phyloP scores from a whole-genome alignment of 2,113 vertebrate genomes.

The Atlantisia rogersi region DNA sequence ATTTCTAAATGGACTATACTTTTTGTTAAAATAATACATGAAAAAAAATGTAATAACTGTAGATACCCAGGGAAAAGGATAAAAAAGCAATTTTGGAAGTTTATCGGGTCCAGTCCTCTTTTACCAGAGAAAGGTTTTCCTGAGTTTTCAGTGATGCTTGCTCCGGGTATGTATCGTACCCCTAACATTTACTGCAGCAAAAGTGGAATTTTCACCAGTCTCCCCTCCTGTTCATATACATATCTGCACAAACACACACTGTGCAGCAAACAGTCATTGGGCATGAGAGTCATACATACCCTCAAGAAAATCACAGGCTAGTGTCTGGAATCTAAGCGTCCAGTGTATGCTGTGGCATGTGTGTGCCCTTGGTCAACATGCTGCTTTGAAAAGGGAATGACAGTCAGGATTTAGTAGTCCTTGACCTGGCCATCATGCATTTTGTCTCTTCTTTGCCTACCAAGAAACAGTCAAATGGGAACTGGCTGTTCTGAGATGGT shows the following conservation, averaged over 20 bases:
- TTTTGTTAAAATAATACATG: neutral
- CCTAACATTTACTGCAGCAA: neutral
- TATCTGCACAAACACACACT: neutral
- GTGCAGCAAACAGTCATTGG: neutral
- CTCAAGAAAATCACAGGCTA: neutral
- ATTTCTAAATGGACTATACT: neutral
- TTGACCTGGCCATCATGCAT: neutral
- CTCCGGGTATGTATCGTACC: neutral
- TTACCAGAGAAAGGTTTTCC: neutral
- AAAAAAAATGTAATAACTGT: neutral
- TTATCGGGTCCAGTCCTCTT: accelerated
- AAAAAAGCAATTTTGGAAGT: neutral
- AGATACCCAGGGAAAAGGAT: neutral
- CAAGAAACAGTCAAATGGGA: neutral
- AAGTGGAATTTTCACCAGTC: neutral
- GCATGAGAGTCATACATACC: neutral
- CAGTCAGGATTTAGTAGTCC: neutral
- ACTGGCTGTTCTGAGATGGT: neutral
- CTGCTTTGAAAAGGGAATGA: neutral
- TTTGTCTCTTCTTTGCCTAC: neutral
- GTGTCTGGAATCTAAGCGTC: neutral
- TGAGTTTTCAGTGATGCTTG: neutral
- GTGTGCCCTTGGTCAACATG: neutral
- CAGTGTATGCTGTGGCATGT: neutral
- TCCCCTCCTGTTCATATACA: neutral